A percentile compares a stretch with the other conserved stretches of the same genome.
Conservation (phyloP, 2,888 invertebrate genomes). For the Eumerus sabulonum region DNA sequence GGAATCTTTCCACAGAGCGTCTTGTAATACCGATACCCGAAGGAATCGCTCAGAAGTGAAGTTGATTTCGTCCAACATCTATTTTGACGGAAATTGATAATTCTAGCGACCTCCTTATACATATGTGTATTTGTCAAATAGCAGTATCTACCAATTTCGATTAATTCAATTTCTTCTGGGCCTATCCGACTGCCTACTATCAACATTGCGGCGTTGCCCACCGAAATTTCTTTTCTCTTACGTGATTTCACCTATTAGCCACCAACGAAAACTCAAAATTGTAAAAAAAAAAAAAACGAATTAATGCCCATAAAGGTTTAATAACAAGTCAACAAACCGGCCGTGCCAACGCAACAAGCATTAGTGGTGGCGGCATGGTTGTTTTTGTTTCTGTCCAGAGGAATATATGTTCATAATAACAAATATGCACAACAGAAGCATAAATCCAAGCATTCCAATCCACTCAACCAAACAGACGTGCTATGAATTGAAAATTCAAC, state of each 20-base stretch:
- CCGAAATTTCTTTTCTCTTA: conserved; percentile 16
- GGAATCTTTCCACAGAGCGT: too few relatives aligned
- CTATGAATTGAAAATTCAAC: conserved; percentile 57
- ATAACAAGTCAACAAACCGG: conserved; percentile 55
- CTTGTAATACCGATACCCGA: too few relatives aligned
- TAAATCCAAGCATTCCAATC: conserved; percentile 58
- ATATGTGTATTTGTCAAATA: conserved; percentile 39
- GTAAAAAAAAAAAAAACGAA: conserved; percentile 1
- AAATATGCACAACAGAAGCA: conserved; percentile 50
- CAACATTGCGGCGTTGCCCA: conserved; percentile 4
- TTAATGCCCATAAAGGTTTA: conserved; percentile 57
- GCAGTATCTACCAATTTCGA: conserved; percentile 50
- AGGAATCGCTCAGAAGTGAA: too few relatives aligned
- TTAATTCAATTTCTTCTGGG: conserved; percentile 48
- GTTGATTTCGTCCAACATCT: too few relatives aligned
- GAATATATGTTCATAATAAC: conserved; percentile 21
- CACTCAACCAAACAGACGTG: conserved; percentile 51
- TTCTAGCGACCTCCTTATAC: conserved; percentile 19
- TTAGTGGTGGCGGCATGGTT: neutral
- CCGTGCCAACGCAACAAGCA: neutral
- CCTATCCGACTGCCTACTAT: conserved; percentile 2
- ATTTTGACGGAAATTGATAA: conserved; percentile 31
- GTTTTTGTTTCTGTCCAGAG: too few relatives aligned
- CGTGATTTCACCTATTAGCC: conserved; percentile 40
- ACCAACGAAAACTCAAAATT: conserved; percentile 5